Conservation (phyloP, 1,140 invertebrate genomes). For the Lucilia sericata region DNA sequence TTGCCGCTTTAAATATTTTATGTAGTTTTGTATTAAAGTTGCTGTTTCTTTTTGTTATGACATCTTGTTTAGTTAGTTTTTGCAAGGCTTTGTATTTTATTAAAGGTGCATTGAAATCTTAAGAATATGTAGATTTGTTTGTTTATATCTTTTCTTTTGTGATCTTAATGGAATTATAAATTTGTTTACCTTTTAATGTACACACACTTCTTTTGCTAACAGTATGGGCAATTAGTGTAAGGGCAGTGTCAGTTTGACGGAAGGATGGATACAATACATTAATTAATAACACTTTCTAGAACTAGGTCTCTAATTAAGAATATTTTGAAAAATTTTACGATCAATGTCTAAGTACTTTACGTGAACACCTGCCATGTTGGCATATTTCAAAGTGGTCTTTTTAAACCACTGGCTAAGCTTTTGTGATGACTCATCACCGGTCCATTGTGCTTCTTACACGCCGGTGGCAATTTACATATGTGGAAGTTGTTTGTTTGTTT, state of each 20-base stretch:
- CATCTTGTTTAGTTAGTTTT: slow-evolving; percentile 1
- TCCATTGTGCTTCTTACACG: too few species aligned
- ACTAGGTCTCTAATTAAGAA: too few species aligned
- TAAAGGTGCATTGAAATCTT: background rate
- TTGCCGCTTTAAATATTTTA: background rate
- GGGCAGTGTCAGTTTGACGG: background rate
- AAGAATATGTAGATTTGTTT: background rate
- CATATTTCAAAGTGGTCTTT: too few species aligned
- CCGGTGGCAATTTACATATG: too few species aligned
- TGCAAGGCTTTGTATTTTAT: background rate
- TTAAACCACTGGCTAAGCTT: too few species aligned
- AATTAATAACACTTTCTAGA: too few species aligned
- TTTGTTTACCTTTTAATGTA: background rate
- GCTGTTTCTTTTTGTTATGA: background rate
- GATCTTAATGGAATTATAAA: background rate
- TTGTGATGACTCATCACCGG: too few species aligned
- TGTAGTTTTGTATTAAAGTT: background rate
- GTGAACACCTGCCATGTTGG: too few species aligned
- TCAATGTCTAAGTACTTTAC: too few species aligned
- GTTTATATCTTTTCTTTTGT: background rate
- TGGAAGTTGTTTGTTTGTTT: too few species aligned
- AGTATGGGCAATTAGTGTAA: background rate
- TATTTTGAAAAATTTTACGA: too few species aligned
- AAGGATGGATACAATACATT: too few species aligned
- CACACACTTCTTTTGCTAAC: background rate